These are phyloP conservation scores for Coturnix japonica DNA, from an alignment of 2,113 vertebrate species.

Conservation along the genomic window DNA sequence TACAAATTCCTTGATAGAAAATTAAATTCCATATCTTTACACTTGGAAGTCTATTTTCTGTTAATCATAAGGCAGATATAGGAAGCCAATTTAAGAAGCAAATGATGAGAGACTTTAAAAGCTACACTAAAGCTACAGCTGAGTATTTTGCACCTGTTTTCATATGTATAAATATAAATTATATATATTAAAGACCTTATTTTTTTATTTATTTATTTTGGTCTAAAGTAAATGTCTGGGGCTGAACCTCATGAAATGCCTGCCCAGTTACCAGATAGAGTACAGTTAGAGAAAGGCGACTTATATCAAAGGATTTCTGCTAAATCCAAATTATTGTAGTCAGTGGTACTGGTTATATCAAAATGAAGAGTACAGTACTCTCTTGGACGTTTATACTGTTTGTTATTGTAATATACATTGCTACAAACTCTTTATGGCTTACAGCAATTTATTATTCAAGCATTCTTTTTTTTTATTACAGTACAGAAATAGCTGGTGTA, in stretches of 20 bases:
- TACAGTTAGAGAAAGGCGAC: background rate
- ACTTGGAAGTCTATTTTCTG: background rate
- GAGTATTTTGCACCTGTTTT: slow-evolving; percentile 3
- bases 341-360: background rate
- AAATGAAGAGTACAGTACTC: background rate
- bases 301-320: background rate
- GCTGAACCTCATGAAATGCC: background rate
- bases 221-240: background rate
- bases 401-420: background rate
- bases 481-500: background rate
- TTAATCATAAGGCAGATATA: background rate
- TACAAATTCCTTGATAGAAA: background rate
- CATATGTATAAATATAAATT: background rate
- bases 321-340: background rate
- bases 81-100: background rate
- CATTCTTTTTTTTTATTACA: background rate
- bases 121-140: background rate
- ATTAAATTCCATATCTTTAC: background rate
- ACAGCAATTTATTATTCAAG: background rate
- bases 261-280: background rate
- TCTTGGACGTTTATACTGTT: background rate
- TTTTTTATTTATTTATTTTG: background rate
- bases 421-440: background rate
- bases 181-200: background rate
- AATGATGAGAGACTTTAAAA: background rate